Base-by-base conservation (phyloP, 1,140 invertebrate genomes). In the Dolichoris vasculosae region DNA sequence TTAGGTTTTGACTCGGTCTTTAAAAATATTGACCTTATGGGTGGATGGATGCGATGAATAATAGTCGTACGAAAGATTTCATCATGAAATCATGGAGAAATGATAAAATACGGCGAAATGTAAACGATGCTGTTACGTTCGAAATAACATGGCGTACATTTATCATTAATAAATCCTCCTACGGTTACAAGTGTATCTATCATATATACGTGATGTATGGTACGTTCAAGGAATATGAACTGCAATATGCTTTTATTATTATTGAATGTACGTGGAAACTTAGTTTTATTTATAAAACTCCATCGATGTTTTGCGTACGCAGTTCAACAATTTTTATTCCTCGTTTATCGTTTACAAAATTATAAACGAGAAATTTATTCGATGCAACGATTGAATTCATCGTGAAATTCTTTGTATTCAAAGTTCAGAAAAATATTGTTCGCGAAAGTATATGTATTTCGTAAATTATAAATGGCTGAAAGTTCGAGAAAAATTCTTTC, bases 21-120 rank as follows among this genome's bases (percentile, higher is more conserved):
- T 32, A 59, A 83, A 83, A 76, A 83, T 81, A 67, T 81, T 79
- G 51, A 59, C n/a, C 30, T 35, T 51, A 26, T 20, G 23, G 13
- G 30, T n/a, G 15, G 67, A 55, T 30, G 67, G 26, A 73, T 32
- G 48, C 0, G 46, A 73, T 55, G 32, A 55, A 30, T 1, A 23
- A 40, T 79, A 64, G 35, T 6, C 11, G 38, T 48, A 51, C 48
- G 32, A 26, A 26, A 81, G 32, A 64, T 64, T 80, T 80, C 78
- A 64, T 43, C 13, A 83, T 20, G 48, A 63, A 75, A 83, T 83
- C 35, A 63, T 63, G 35, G 26, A 35, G 51, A 75, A 55, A 82
- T 75, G 63, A 81, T 81, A 69, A 69, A 67, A 46, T 8, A 32
- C 79, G 30, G 11, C 1, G 32, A 40, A 32, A 81, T 46, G 48